Base-by-base conservation (phyloP, 2,888 invertebrate genomes). In the Gymnoscelis rufifasciata region DNA sequence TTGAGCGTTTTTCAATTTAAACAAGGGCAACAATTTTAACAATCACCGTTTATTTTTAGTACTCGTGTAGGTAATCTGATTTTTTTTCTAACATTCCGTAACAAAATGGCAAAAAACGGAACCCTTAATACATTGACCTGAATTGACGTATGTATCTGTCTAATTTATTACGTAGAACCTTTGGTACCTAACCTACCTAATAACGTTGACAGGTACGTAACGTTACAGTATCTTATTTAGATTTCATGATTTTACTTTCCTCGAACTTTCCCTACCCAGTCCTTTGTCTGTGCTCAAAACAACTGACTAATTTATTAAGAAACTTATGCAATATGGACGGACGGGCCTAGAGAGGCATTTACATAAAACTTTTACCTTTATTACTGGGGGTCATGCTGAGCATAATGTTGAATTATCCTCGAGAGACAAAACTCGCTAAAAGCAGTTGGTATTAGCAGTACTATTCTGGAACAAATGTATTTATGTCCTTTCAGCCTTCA, bases 351-450 rank as follows among this genome's bases (percentile, higher is more conserved):
- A 49, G 57, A 44, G 47, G 57, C 56, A 66, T 69, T 69, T 68
- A 66, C 67, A 71, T 68, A 65, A 68, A 72, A 68, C 64, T 71
- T 72, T 71, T 61, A 67, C 64, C 64, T 62, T 64, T 63, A 64
- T 57, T 46, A 52, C 51, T 46, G 41, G 33, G 50, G 54, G 43
- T 52, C 41, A 52, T 46, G 47, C 37, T 44, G 41, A 49, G 37
- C 33, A 48, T 48, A 48, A 52, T 52, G 40, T 38, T 45, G 48
- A 54, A 56, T 51, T 45, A 52, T 47, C 36, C 52, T 47, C 56
- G 0, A 23, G 52, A 53, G 54, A 54, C 37, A 36, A 33, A 30
- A 44, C 42, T 47, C 37, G 40, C 47, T 52, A 53, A 57, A 57
- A 55, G 53, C 53, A 27, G 19, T 10, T 10, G 19, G 19, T 19